These are phyloP conservation scores for Anhinga rufa DNA, from an alignment of 2,113 vertebrate genomes.

Conservation along the genomic window DNA sequence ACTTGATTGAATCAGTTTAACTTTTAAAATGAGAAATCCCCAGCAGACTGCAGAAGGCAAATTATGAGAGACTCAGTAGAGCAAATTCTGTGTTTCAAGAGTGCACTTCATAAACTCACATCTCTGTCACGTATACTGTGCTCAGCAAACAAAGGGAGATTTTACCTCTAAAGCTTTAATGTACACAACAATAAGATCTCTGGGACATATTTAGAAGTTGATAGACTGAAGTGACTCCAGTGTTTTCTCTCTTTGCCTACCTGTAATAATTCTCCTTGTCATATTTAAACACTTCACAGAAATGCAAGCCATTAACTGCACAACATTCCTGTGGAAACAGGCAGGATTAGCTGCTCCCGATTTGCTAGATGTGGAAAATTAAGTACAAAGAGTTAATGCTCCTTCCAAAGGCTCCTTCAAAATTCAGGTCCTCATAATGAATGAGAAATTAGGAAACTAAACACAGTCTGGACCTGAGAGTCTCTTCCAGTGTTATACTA, in stretches of 20 bases:
- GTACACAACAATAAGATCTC: not conserved
- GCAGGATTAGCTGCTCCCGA: not conserved
- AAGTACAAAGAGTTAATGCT: not conserved
- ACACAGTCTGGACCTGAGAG: not conserved
- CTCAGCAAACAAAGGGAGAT: slow-evolving; percentile 11
- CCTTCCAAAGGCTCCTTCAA: not conserved
- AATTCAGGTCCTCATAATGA: not conserved
- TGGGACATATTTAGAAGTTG: not conserved
- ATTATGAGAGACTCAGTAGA: not conserved
- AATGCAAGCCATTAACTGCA: not conserved
- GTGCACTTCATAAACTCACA: not conserved
- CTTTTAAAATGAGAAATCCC: not conserved
- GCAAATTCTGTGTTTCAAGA: not conserved
- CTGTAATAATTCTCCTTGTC: not conserved
- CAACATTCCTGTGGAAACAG: not conserved
- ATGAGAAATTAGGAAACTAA: not conserved
- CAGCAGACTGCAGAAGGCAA: not conserved
- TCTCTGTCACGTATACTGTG: not conserved
- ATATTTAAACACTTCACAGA: not conserved
- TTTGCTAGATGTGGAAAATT: not conserved
- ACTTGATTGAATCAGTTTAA: not conserved
- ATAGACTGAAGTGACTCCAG: not conserved
- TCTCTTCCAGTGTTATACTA: not conserved
- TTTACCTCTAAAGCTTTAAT: not conserved
- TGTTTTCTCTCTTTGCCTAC: not conserved